phyloP scores from a whole-genome alignment of 2,888 invertebrate species.

The Incurvaria masculella region DNA sequence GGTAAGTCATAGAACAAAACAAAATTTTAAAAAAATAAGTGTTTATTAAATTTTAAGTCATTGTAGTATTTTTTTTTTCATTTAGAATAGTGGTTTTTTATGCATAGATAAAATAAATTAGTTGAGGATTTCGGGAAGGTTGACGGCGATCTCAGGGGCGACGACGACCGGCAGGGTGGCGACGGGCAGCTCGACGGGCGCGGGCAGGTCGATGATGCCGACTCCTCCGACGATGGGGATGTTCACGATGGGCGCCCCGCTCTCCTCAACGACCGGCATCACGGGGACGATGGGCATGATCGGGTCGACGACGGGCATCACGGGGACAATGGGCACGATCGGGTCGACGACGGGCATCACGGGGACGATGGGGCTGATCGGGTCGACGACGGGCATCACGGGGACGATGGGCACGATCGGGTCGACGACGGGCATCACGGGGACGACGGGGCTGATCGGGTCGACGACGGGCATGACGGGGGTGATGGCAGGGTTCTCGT shows the following conservation, averaged over 20 bases:
- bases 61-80: no score
- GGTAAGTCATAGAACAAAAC: no score
- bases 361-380: constrained; percentile 7
- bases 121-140: constrained; percentile 1
- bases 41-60: no score
- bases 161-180: constrained; percentile 5
- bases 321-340: constrained; percentile 10
- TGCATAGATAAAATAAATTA: neutral
- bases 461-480: constrained; percentile 7
- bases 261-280: constrained; percentile 6
- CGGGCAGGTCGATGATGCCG: constrained; percentile 8
- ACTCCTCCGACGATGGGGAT: constrained; percentile 4
- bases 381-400: constrained; percentile 10
- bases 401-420: constrained; percentile 10
- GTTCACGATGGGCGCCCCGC: constrained; percentile 5
- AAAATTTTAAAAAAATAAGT: no score
- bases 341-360: constrained; percentile 7
- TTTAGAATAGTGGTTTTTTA: no score
- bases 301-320: constrained; percentile 10
- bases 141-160: neutral
- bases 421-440: constrained; percentile 3
- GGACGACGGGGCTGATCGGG: constrained; percentile 8
- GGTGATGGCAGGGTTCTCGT: constrained; percentile 2
- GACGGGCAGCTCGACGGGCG: constrained; percentile 5
- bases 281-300: constrained; percentile 5